A percentile compares a stretch with the other conserved stretches of the same genome.
Conservation (phyloP, 2,888 invertebrate genomes). For the Pristionchus arcanus region DNA sequence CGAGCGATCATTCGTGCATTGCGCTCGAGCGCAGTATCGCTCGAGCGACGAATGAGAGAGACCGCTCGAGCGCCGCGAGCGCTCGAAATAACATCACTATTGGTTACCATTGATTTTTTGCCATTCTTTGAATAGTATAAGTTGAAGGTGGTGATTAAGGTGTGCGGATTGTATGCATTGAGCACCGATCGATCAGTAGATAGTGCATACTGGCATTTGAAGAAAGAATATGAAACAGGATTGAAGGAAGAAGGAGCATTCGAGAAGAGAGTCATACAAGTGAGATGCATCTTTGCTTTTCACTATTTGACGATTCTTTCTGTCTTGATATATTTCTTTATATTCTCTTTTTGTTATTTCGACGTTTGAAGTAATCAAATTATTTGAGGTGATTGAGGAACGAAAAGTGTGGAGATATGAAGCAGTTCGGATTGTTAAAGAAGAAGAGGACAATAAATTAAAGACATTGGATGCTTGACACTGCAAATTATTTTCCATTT, state of each 20-base stretch:
- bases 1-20: too few relatives aligned
- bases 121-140: background rate
- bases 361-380: background rate
- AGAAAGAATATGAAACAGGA: conserved; percentile 53
- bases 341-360: too few relatives aligned
- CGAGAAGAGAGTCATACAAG: conserved; percentile 18
- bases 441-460: conserved; percentile 62
- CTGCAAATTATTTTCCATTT: too few relatives aligned
- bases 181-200: conserved; percentile 67
- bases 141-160: background rate
- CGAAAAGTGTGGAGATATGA: conserved; percentile 65
- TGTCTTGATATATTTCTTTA: too few relatives aligned
- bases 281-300: background rate
- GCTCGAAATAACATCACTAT: too few relatives aligned
- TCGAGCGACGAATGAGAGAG: too few relatives aligned
- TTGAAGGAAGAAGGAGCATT: conserved; percentile 20
- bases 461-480: conserved; percentile 57
- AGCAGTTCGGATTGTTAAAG: conserved; percentile 65
- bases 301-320: too few relatives aligned
- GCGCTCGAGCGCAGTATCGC: too few relatives aligned
- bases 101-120: background rate
- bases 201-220: conserved; percentile 66
- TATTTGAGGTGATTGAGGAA: conserved; percentile 55
- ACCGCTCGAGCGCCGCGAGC: too few relatives aligned
- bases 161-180: conserved; percentile 63